Evolutionary conservation across 1,140 invertebrate species (phyloP), one percentile per base, ranked within the genome.

Genomic region (Eriosoma lanigerum): DNA sequence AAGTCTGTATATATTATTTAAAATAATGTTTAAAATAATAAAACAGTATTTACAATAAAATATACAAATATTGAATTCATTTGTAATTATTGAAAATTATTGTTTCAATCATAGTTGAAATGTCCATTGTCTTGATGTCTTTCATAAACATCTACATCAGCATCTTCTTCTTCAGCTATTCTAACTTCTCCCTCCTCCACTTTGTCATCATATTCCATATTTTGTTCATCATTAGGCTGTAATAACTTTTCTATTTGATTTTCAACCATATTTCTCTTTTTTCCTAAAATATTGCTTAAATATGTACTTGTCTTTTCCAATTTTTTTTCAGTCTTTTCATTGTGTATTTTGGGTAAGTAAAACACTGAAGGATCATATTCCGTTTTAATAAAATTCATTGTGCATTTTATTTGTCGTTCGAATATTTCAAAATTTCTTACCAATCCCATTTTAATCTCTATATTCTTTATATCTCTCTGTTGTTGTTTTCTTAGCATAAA

Each of bases 371-470:
- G 96, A 84, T 94, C 93, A 1, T 92, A 87, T 86, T 92, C 93
- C 1, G 96, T 97, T 85, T 92, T 89, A 83, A 98, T 97, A 84
- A 95, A 97, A 85, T 93, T 91, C 26, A 90, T 88, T 29, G 96
- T 88, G 48, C 90, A 90, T 82, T 90, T 89, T 81, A 95, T 93
- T 60, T 92, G 90, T 15, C 88, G 88, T 85, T 96, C 95, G 93
- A 96, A 98, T 80, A 90, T 89, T 83, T 96, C 92, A 86, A 95
- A 95, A 86, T 96, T 93, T 83, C 92, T 90, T 81, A 96, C 92
- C 38, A 95, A 88, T 17, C 90, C 90, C 89, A 98, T 93, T 87
- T 98, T 98, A 62, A 92, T 90, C 86, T 98, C 96, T n/a, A 98
- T 87, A 60, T 92, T 90, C 84, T 92, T 91, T 62, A 98, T 94